Evolutionary conservation across 2,888 invertebrate genomes (phyloP), one percentile per base, ranked within the genome.

Genomic region (Bembecia ichneumoniformis): DNA sequence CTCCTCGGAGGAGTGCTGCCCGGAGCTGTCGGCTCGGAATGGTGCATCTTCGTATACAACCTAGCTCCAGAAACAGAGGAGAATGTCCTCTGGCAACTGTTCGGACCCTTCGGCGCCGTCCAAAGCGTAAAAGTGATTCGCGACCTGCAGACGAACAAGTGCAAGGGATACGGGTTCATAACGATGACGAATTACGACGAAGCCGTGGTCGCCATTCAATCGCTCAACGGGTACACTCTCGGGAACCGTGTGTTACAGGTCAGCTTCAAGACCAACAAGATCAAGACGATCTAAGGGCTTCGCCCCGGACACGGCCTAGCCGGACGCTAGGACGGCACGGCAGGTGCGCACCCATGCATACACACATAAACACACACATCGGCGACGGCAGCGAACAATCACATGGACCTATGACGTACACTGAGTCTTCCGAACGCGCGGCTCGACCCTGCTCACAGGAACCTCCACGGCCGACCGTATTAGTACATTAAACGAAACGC

Each of bases 1-100:
- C 89, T 94, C 62, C 89, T 94, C 56, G 88, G 93, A 79, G 91
- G 93, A 78, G 89, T 94, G 84, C 89, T 95, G 65, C 94, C 94
- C 16, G 93, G 93, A 56, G 93, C 90, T 43, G 80, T 90, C 46
- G 90, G 90, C 62, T 91, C 92, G 57, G 95, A 95, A 57, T 95
- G 94, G 94, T 96, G 96, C 82, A 96, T 98, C 80, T 98, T 97
- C 77, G 97, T 98, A 52, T 97, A 97, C 89, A 98, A 98, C 83
- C 89, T 98, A 66, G 96, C 96, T 1, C 96, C 97, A 3, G 98
- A 98, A 83, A 96, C 97, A 3, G 97, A 98, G 82, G 98, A 98
- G 84, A 96, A 95, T 77, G 94, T 96, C 47, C 90, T 98, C 56
- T 98, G 97, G 97, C 97, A 97, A 82, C 89, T 98, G 60, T 98